Evolutionary conservation across 2,113 vertebrate genomes (phyloP), one percentile per base, ranked within the genome.

Genomic region (Heloderma charlesbogerti): DNA sequence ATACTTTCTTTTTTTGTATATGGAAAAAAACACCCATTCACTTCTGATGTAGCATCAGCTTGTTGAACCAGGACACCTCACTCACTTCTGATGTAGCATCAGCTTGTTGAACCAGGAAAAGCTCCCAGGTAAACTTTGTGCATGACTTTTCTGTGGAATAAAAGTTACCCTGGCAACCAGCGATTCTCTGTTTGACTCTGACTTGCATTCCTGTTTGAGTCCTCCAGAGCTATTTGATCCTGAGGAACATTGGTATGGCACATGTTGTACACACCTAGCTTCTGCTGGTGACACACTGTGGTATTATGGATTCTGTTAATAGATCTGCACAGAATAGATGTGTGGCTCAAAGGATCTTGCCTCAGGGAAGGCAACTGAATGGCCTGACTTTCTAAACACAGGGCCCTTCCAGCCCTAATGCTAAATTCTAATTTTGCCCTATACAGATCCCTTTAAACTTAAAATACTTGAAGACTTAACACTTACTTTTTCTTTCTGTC

Each of bases 401-500:
- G 25, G 15, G 51, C 12, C 16, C 12, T 67, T 71, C 34, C 20
- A 45, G 22, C 74, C 74, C 34, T 75, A 78, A 0, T 0, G 87
- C 92, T 86, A 20, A 71, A 0, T 87, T 89, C 81, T 16, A 40
- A 5, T 43, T 92, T 88, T 75, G 57, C 84, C 27, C 66, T 87
- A 12, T 18, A 71, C 79, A 84, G 83, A 93, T 45, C 72, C 80
- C 54, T 92, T 88, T 16, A 80, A 75, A 91, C 54, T 27, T 77
- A 89, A 94, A 91, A 79, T 54, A 48, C 48, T 29, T 60, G 86
- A 12, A 0, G 0, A 43, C 92, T 88, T 80, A 91, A 88, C 85
- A 86, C 84, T 90, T 48, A 0, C 86, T 91, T 94, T 90, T 84
- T 60, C 57, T 60, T 34, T n/a, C n/a, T 82, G 4, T 4, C 34